Percentiles rank a stretch among this genome's conserved stretches.
These are phyloP conservation scores for Drosophila trapezifrons DNA, from an alignment of 1,140 invertebrate genomes.

Conservation along the genomic window DNA sequence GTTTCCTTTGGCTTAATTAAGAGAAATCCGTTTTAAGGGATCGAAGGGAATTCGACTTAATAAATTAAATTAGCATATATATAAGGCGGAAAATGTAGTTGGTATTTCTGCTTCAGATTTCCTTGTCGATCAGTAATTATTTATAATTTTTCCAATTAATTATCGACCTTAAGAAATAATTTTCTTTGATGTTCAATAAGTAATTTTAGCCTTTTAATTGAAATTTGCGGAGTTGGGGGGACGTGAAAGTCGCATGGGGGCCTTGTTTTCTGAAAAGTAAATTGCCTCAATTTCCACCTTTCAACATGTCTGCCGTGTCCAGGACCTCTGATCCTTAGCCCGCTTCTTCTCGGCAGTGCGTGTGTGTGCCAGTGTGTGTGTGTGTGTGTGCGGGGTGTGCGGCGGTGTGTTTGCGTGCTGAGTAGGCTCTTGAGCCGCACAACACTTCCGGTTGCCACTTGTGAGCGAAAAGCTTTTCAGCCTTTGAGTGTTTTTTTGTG, in stretches of 20 bases:
- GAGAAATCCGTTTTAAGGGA: slow-evolving; percentile 47
- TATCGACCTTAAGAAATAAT: not conserved
- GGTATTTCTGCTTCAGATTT: too few species aligned
- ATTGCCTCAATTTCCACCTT: slow-evolving; percentile 81
- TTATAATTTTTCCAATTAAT: too few species aligned
- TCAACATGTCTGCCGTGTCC: slow-evolving; percentile 75
- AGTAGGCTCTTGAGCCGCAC: slow-evolving; percentile 77
- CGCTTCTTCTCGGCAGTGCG: slow-evolving; percentile 4
- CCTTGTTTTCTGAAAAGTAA: slow-evolving; percentile 58
- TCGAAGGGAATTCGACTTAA: slow-evolving; percentile 26
- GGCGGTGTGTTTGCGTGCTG: slow-evolving; percentile 55
- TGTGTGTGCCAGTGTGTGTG: slow-evolving; percentile 13
- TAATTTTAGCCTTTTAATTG: slow-evolving; percentile 3
- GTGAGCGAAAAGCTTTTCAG: slow-evolving; percentile 79
- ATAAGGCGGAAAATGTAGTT: too few species aligned
- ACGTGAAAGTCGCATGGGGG: slow-evolving; percentile 20
- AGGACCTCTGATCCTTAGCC: slow-evolving; percentile 11
- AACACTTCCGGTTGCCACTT: slow-evolving; percentile 82
- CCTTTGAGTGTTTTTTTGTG: slow-evolving; percentile 72
- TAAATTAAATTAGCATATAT: slow-evolving; percentile 35
- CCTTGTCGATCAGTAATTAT: slow-evolving; percentile 7
- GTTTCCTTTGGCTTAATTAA: slow-evolving; percentile 61
- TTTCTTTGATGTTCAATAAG: not conserved
- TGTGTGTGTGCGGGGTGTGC: slow-evolving; percentile 10
- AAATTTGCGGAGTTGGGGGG: not conserved